These are phyloP conservation scores for Pantherophis vulpinus DNA, from an alignment of 2,797 vertebrate species.

Conservation along the genomic window DNA sequence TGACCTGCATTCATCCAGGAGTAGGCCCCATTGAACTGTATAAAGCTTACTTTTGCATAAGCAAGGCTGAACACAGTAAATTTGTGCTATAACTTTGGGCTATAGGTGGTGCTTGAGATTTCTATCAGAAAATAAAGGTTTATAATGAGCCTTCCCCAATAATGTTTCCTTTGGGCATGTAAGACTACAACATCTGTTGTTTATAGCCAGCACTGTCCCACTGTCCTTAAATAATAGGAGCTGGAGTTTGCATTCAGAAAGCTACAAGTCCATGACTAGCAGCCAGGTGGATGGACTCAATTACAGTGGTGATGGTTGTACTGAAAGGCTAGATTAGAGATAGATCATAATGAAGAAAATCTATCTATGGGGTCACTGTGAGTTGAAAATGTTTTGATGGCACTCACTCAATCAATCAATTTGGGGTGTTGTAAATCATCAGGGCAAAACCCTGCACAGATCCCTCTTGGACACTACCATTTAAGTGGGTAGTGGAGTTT, in stretches of 20 bases:
- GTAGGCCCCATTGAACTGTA: background rate
- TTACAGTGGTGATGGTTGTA: background rate
- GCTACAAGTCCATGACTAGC: background rate
- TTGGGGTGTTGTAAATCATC: background rate
- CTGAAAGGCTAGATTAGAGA: background rate
- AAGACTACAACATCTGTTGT: background rate
- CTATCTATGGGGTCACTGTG: background rate
- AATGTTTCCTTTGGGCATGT: no score
- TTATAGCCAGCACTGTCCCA: background rate
- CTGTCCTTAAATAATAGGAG: background rate
- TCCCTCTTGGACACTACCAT: background rate
- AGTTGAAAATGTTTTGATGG: background rate
- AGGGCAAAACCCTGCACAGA: background rate
- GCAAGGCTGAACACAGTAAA: background rate
- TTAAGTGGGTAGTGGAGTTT: background rate
- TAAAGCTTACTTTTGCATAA: background rate
- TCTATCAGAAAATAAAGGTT: background rate
- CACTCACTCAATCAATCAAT: background rate
- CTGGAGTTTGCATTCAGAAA: background rate
- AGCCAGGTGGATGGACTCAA: background rate
- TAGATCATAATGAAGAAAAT: background rate
- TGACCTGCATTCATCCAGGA: background rate
- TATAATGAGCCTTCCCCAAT: background rate
- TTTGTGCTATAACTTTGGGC: background rate
- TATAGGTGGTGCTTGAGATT: background rate